These are phyloP conservation scores for Argyra leucocephala DNA, from an alignment of 2,888 invertebrate genomes.

Conservation along the genomic window DNA sequence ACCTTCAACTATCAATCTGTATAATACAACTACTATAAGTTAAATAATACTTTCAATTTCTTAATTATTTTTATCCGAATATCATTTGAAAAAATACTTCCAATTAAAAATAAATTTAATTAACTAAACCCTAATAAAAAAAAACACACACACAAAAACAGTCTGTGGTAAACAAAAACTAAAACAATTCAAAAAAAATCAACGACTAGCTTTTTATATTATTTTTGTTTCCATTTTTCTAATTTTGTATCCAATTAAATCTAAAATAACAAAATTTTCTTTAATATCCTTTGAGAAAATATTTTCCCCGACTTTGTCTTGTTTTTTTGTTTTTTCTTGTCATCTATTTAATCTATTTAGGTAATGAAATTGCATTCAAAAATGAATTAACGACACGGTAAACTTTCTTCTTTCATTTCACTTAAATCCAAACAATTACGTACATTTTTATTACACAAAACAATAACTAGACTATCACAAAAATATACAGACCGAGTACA, in stretches of 20 bases:
- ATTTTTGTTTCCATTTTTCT: neutral
- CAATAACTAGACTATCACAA: too few species aligned
- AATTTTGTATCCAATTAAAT: too few species aligned
- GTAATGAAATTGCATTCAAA: neutral
- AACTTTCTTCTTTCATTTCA: too few species aligned
- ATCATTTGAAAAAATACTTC: neutral
- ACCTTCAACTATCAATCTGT: too few species aligned
- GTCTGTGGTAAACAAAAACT: neutral
- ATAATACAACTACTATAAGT: too few species aligned
- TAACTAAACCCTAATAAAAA: neutral
- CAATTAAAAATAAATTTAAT: slow-evolving; percentile 3
- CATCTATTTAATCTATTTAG: neutral
- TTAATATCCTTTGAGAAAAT: neutral
- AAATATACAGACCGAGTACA: neutral
- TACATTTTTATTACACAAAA: too few species aligned
- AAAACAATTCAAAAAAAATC: neutral
- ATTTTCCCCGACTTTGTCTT: neutral
- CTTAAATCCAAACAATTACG: too few species aligned
- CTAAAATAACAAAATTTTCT: neutral
- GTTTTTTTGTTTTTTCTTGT: neutral
- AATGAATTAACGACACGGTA: neutral
- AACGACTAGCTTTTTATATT: neutral
- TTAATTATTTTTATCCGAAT: too few species aligned
- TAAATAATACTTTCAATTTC: too few species aligned
- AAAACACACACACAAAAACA: too few species aligned